Conservation (phyloP, 2,113 vertebrate species). For the Ariopsis seemanni region DNA sequence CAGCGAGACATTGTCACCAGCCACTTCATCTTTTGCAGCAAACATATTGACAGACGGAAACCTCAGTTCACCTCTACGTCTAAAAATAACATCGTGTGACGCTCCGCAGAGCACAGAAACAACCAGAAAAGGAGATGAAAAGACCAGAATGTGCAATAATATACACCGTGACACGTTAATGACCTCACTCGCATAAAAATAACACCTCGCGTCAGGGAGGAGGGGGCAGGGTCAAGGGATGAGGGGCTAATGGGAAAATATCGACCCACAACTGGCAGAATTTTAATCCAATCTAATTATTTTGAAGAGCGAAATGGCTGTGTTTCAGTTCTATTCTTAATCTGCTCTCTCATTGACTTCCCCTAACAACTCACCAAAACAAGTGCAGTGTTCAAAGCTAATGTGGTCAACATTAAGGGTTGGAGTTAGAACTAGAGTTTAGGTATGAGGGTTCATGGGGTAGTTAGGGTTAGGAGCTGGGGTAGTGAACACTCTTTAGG, state of each 20-base stretch:
- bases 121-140: not conserved
- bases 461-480: not conserved
- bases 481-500: not conserved
- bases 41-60: not conserved
- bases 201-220: not conserved
- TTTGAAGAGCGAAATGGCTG: not conserved
- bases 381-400: not conserved
- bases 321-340: not conserved
- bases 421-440: not conserved
- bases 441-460: no score
- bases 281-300: no score
- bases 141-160: not conserved
- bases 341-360: not conserved
- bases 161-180: not conserved
- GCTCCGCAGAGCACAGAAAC: not conserved
- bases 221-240: not conserved
- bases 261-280: not conserved
- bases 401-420: not conserved
- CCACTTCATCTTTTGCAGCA: conserved; percentile 9
- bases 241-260: not conserved
- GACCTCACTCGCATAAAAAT: conserved; percentile 22
- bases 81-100: not conserved
- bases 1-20: not conserved
- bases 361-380: not conserved
- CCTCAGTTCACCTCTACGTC: not conserved